Evolutionary conservation across 1,140 invertebrate genomes (phyloP).

Genomic region (Sipha flava): DNA sequence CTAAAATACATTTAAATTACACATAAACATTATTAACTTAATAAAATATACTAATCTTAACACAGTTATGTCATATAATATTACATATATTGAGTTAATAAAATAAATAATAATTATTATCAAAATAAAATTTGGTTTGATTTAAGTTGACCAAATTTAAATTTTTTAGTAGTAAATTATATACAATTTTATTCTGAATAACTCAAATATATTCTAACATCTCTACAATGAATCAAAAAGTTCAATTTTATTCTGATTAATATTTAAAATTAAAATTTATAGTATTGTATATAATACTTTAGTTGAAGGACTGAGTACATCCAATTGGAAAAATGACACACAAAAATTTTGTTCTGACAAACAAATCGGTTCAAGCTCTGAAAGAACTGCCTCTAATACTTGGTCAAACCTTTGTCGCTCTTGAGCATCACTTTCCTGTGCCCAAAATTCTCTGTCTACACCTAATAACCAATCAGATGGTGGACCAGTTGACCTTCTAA

Average conservation of each 20-base stretch:
- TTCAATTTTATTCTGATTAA: not conserved
- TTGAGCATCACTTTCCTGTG: slow-evolving; percentile 49
- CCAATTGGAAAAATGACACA: slow-evolving; percentile 83
- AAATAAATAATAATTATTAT: too few relatives aligned
- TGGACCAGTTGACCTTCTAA: slow-evolving; percentile 34
- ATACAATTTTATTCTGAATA: too few relatives aligned
- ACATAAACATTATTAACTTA: too few relatives aligned
- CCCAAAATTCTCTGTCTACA: slow-evolving; percentile 52
- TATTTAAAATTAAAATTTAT: not conserved
- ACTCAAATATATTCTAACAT: too few relatives aligned
- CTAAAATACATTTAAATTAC: slow-evolving; percentile 38
- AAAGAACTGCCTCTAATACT: slow-evolving; percentile 70
- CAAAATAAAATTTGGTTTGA: too few relatives aligned
- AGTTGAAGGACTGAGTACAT: slow-evolving; percentile 49
- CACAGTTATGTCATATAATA: too few relatives aligned
- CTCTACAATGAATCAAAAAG: too few relatives aligned
- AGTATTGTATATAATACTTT: slow-evolving; percentile 41
- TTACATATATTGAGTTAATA: too few relatives aligned
- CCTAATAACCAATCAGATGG: slow-evolving; percentile 46
- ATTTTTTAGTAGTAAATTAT: too few relatives aligned
- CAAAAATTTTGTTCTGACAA: slow-evolving; percentile 94
- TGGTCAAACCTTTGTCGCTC: slow-evolving; percentile 58
- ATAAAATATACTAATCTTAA: too few relatives aligned
- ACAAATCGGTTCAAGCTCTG: slow-evolving; percentile 83
- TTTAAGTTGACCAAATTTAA: too few relatives aligned